These are phyloP conservation scores for Clarias pachynema DNA, from an alignment of 2,797 vertebrate species.

Conservation along the genomic window DNA sequence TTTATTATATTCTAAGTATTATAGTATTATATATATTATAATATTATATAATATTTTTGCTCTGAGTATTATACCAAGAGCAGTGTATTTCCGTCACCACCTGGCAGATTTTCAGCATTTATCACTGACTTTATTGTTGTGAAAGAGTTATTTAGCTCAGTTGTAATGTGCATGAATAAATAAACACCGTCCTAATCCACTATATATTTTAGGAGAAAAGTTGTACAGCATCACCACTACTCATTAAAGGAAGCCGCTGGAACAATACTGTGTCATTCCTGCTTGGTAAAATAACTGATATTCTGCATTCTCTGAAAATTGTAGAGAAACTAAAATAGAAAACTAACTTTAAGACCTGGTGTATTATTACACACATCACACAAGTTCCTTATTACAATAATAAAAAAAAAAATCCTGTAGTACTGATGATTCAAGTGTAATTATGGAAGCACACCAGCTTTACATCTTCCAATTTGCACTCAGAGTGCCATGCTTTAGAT, in stretches of 20 bases:
- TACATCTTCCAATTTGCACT: conserved; percentile 11
- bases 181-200: not conserved
- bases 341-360: not conserved
- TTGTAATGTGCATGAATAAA: not conserved
- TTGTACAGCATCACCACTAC: not conserved
- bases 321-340: conserved; percentile 1
- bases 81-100: conserved; percentile 6
- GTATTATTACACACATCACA: not conserved
- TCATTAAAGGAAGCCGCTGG: not conserved
- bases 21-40: not conserved
- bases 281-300: not conserved
- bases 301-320: not conserved
- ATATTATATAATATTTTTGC: not conserved
- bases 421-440: not conserved
- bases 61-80: not conserved
- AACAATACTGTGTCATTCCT: not conserved
- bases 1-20: conserved; percentile 12
- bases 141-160: not conserved
- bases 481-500: conserved; percentile 3
- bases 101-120: conserved; percentile 9
- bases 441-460: no score
- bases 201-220: not conserved
- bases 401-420: not conserved
- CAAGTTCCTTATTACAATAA: not conserved
- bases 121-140: not conserved